Evolutionary conservation across 2,888 invertebrate species (phyloP), one percentile per base, ranked within the genome.

Genomic region (Exephanes ischioxanthus): DNA sequence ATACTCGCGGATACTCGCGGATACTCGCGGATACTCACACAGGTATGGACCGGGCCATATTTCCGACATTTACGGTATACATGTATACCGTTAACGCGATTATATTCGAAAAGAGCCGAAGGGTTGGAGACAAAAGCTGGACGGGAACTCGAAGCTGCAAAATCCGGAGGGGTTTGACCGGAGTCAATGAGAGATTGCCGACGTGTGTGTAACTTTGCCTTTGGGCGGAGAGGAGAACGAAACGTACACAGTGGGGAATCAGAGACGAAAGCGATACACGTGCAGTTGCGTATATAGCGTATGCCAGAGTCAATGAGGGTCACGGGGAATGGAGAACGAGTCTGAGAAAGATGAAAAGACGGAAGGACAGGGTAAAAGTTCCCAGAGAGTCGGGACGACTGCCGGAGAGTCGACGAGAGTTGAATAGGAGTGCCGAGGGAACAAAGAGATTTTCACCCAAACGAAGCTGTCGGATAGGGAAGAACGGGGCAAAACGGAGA

Each of bases 181-280:
- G 70, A 33, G 45, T 70, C 76, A 53, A 53, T 53, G 66, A 63
- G 76, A 75, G 67, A 26, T 66, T 11, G 26, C 63, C 14, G 63
- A 22, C 30, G 61, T 16, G 53, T 51, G 61, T 22, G 22, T 26
- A 58, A 26, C 58, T 26, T 22, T 1, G 22, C 3, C 16, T 26
- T 61, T 61, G 2, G 61, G 33, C 0, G 4, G 16, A 16, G 30
- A 33, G 26, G 61, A 61, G 33, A 33, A 6, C 33, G 9, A 1
- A 30, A 61, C 16, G 14, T 33, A 45, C 11, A 45, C 45, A 45
- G 45, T 3, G 26, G 5, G 30, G 5, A 61, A 33, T 30, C 33
- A 7, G 26, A 26, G 58, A 30, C 22, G 16, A 33, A 33, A 61
- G 61, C 45, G 11, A 61, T 61, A 33, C 11, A 22, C 9, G 6